Evolutionary conservation across 2,888 invertebrate species (phyloP).

Genomic region (Limnephilus rhombicus): DNA sequence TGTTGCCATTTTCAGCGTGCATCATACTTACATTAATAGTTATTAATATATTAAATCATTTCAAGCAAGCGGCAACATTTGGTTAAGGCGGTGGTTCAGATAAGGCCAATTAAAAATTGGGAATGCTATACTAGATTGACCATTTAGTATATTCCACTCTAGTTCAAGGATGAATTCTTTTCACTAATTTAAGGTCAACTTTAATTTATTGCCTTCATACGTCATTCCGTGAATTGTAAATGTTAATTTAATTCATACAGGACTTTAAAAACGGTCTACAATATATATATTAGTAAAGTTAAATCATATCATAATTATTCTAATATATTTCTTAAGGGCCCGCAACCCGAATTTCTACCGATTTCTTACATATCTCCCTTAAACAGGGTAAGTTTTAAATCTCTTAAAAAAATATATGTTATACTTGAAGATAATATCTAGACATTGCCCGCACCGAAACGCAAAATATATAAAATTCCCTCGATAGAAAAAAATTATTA

Average conservation of each 20-base stretch:
- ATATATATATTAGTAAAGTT: background rate
- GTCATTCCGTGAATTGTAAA: background rate
- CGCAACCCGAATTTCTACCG: too few species aligned
- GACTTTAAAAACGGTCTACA: background rate
- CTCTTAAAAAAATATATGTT: too few species aligned
- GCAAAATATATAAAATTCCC: too few species aligned
- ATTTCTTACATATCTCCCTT: too few species aligned
- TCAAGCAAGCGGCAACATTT: background rate
- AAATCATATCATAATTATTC: background rate
- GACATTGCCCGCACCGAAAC: too few species aligned
- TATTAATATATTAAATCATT: background rate
- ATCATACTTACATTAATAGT: background rate
- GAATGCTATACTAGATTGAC: background rate
- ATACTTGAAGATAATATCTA: too few species aligned
- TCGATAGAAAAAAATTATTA: too few species aligned
- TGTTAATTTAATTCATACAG: background rate
- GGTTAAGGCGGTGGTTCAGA: background rate
- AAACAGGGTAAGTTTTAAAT: too few species aligned
- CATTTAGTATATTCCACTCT: conserved; percentile 8
- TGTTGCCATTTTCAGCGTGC: background rate
- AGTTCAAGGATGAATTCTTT: conserved; percentile 35
- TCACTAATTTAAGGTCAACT: conserved; percentile 22
- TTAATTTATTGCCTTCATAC: conserved; percentile 20
- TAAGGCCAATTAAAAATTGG: conserved; percentile 5
- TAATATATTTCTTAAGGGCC: too few species aligned